Evolutionary conservation across 37 sponge, comb jelly and placozoan genomes (phyloP), one percentile per base, ranked within the genome.

Genomic region (Petrosia ficiformis): DNA sequence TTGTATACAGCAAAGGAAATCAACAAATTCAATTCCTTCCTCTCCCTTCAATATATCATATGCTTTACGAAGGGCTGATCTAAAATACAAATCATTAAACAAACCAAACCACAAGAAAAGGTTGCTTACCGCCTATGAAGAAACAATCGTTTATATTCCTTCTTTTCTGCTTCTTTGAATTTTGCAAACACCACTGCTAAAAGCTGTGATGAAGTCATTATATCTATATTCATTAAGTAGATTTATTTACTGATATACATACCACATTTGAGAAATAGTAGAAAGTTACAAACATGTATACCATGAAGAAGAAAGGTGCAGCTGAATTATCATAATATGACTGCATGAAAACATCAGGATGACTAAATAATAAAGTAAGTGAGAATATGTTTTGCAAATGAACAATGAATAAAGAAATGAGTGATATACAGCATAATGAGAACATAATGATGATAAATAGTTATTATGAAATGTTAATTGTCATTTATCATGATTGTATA

Each of bases 311-410:
- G 19, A 91, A 4, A 6, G 92, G 80, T 58, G 86, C 57, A 22
- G 59, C 67, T 34, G 39, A 31, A 24, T 42, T n/a, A 0, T 74
- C 30, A 24, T 8, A 22, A 57, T 88, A 95, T 16, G 87, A 68
- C 61, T 91, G 86, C 83, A 95, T 75, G 89, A 91, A 88, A 25
- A 91, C 85, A 87, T 89, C 87, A 35, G 95, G 95, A 68, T 77
- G 71, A 52, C 94, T 84, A 44, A 3, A 60, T 44, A 25, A 4
- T 34, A 28, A 35, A 40, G 16, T 48, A 10, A 48, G 54, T 48
- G 54, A 19, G 16, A 10, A 19, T 10, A 48, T 48, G 16, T 48
- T 10, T 10, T 48, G 16, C 16, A 10, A 48, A n/a, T n/a, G n/a
- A n/a, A n/a, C n/a, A n/a, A n/a, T n/a, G n/a, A n/a, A n/a, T n/a